Base-by-base conservation (phyloP, 30 jellyfish, hydroid and myxozoan species). In the Sanderia malayensis region DNA sequence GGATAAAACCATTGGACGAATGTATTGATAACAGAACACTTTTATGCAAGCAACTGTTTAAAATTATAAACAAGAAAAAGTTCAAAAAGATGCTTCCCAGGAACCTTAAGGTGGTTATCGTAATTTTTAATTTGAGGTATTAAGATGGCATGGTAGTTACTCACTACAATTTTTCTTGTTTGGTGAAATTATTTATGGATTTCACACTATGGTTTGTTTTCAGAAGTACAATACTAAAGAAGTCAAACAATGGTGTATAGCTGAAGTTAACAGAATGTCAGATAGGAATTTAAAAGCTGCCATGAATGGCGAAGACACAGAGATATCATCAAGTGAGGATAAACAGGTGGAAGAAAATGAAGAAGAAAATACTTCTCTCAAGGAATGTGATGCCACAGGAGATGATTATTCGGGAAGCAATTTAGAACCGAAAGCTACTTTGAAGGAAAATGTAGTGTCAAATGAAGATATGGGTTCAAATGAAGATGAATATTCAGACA, bases 201-300 rank as follows among this genome's bases (percentile, higher is more conserved):
- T n/a, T n/a, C n/a, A n/a, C n/a, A n/a, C n/a, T n/a, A n/a, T n/a
- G n/a, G n/a, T n/a, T 37, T 58, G 0, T 79, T 55, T 81, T 28
- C 59, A 92, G 98, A 72, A 75, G 44, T 84, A 73, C 62, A 87
- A 85, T 73, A 70, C 80, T 22, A 82, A 84, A 41, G 90, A 79
- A 41, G 96, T 84, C 4, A 86, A 92, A 44, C 57, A 68, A 28
- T 92, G 98, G 98, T 92, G 98, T 58, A 45, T 84, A 0, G 86
- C 71, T 30, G 98, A 92, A 53, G 55, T 92, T 18, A 87, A 74
- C 63, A 73, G 52, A 15, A 70, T 79, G 13, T 84, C 98, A 34
- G 61, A 79, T 37, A 79, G 55, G 28, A 61, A 80, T 45, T 82
- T 92, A 33, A 21, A 21, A 44, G 70, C 93, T 25, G 24, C 73